phyloP scores from a whole-genome alignment of 64 coral and sea anemone genomes.

The Exaiptasia diaphana region DNA sequence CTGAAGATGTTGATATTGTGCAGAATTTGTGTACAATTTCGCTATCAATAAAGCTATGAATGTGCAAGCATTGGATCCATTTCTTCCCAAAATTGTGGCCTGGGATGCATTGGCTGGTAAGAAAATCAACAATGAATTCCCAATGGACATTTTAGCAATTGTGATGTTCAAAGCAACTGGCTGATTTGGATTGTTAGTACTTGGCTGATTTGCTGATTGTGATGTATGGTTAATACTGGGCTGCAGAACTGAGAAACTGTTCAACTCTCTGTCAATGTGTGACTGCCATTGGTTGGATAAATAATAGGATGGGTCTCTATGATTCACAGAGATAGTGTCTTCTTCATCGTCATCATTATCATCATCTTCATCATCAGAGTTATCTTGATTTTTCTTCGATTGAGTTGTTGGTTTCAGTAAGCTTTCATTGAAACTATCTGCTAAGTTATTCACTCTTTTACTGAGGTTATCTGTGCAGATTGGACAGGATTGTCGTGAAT shows the following conservation, averaged over 20 bases:
- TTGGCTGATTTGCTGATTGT: background rate
- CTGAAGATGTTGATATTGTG: background rate
- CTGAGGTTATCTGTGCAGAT: slow-evolving; percentile 6
- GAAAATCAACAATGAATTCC: slow-evolving; percentile 3
- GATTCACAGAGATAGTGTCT: background rate
- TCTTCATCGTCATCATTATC: background rate
- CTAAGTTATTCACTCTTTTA: background rate
- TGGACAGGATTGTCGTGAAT: slow-evolving; percentile 11
- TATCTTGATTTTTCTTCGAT: background rate
- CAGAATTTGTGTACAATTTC: slow-evolving; percentile 19
- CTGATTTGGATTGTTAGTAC: background rate
- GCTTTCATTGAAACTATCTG: slow-evolving; percentile 14
- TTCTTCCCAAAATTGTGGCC: slow-evolving; percentile 37
- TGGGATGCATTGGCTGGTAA: slow-evolving; percentile 28
- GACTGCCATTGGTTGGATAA: background rate
- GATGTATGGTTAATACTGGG: background rate
- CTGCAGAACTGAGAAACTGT: background rate
- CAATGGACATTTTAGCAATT: slow-evolving; percentile 19
- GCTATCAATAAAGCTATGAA: slow-evolving; percentile 38
- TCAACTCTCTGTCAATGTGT: background rate
- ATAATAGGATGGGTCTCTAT: background rate
- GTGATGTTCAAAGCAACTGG: slow-evolving; percentile 13
- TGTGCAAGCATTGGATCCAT: slow-evolving; percentile 52
- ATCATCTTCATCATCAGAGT: background rate
- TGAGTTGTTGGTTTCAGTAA: slow-evolving; percentile 17